Percentiles rank a stretch among this genome's conserved stretches.
These are phyloP conservation scores for Lapara coniferarum DNA, from an alignment of 2,888 invertebrate genomes.

Conservation along the genomic window DNA sequence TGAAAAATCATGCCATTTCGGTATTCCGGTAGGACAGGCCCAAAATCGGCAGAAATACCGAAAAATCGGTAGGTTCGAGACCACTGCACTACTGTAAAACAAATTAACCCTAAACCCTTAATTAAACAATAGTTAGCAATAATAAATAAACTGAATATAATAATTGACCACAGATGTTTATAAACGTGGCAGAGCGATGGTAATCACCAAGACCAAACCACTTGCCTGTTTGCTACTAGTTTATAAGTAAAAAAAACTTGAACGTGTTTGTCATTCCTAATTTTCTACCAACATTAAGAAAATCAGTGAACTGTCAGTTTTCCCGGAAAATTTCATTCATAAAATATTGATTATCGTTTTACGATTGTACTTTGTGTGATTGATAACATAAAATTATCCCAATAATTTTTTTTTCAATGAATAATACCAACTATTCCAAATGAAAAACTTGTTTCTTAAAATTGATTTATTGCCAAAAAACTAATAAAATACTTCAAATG, in stretches of 20 bases:
- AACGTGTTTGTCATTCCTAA: background rate
- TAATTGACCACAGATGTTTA: too few relatives aligned
- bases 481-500: slow-evolving; percentile 57
- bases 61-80: too few relatives aligned
- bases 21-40: too few relatives aligned
- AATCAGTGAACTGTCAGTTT: background rate
- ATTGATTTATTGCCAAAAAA: background rate
- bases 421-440: background rate
- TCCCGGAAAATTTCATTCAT: slow-evolving; percentile 21
- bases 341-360: slow-evolving; percentile 7
- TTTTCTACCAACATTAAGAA: background rate
- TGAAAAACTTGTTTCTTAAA: background rate
- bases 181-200: too few relatives aligned
- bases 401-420: background rate
- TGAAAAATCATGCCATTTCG: too few relatives aligned
- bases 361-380: background rate
- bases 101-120: too few relatives aligned
- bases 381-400: background rate
- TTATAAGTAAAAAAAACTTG: background rate
- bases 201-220: too few relatives aligned
- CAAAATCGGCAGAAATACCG: too few relatives aligned
- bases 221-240: too few relatives aligned
- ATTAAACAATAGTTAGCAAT: too few relatives aligned
- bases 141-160: too few relatives aligned
- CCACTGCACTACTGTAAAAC: too few relatives aligned